phyloP scores from a whole-genome alignment of 2,888 invertebrate species.

The Griposia aprilina region DNA sequence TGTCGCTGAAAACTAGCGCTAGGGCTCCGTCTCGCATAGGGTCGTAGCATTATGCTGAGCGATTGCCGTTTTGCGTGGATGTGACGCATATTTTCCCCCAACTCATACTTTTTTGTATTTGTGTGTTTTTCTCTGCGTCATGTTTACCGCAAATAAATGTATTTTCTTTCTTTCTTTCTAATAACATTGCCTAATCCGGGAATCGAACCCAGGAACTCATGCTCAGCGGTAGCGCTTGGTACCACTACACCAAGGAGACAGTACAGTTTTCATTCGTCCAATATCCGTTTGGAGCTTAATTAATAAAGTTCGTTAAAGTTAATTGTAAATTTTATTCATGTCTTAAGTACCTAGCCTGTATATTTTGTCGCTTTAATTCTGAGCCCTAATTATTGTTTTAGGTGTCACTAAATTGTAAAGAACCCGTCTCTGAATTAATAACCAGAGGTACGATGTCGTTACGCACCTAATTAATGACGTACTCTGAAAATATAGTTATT shows the following conservation, averaged over 20 bases:
- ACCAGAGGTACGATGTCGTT: constrained; percentile 25
- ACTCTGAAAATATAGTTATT: not conserved
- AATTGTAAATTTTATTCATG: constrained; percentile 47
- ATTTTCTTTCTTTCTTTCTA: no score
- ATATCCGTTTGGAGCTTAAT: constrained; percentile 30
- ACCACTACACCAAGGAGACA: not conserved
- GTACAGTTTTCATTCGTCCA: not conserved
- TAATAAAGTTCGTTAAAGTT: constrained; percentile 37
- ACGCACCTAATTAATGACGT: constrained; percentile 13
- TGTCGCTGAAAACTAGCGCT: no score
- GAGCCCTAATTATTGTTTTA: constrained; percentile 44
- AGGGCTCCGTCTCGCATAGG: no score
- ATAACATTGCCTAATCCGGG: not conserved
- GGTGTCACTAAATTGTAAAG: constrained; percentile 13
- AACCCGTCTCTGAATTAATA: constrained; percentile 35
- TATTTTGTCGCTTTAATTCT: constrained; percentile 27
- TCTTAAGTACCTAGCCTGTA: constrained; percentile 12
- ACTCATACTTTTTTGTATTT: no score
- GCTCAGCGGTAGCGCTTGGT: no score
- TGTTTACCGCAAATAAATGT: no score
- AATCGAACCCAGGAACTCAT: no score
- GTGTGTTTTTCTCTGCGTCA: no score
- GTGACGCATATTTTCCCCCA: no score
- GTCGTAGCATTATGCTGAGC: no score
- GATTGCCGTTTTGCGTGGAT: no score